Conservation (phyloP, 2,797 vertebrate genomes). For the Halcyon leucocephala region DNA sequence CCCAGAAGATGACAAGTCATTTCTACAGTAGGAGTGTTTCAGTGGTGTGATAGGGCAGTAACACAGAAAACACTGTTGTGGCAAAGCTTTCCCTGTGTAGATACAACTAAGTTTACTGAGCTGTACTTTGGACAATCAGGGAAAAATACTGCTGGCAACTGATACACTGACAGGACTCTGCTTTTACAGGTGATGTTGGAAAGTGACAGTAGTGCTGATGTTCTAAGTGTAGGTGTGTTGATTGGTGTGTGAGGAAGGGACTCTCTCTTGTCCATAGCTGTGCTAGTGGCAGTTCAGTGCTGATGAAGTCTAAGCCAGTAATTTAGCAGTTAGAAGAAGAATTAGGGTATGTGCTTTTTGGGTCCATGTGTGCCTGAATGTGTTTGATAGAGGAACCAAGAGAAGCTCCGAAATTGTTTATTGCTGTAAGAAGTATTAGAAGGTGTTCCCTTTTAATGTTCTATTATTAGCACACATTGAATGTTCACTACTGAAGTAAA, state of each 20-base stretch:
- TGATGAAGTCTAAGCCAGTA: neutral
- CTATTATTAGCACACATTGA: neutral
- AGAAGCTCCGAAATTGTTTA: neutral
- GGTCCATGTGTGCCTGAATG: neutral
- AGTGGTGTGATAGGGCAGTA: neutral
- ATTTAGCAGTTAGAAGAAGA: neutral
- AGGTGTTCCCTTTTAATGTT: neutral
- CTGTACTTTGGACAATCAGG: neutral
- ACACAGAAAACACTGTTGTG: neutral
- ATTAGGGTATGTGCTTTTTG: neutral
- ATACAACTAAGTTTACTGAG: neutral
- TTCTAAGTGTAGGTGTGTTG: neutral
- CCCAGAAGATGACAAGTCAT: neutral
- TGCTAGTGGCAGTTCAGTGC: neutral
- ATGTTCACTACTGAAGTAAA: neutral
- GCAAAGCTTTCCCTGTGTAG: neutral
- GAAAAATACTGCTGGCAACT: neutral
- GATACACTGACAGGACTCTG: neutral
- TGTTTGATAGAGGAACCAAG: neutral
- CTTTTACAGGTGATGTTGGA: neutral
- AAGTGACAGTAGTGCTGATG: neutral
- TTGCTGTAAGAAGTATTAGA: neutral
- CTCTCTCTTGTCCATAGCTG: neutral
- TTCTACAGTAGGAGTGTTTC: neutral
- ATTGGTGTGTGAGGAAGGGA: neutral